These are phyloP conservation scores for Chunga burmeisteri DNA, from an alignment of 2,113 vertebrate species.

Conservation along the genomic window DNA sequence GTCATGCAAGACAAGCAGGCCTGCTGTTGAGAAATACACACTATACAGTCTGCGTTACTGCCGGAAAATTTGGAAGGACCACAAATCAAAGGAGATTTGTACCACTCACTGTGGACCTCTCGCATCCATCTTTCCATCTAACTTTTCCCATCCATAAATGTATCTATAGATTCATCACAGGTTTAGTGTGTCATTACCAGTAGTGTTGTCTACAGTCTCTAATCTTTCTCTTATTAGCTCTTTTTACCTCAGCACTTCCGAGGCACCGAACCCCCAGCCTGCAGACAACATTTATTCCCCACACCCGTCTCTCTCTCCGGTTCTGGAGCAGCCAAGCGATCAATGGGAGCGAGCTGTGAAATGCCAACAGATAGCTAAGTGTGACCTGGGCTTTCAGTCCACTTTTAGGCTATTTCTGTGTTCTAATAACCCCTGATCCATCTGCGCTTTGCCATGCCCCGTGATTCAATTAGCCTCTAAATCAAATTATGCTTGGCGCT, in stretches of 20 bases:
- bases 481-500: not conserved
- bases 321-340: not conserved
- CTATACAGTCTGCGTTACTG: accelerated
- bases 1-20: not conserved
- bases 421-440: not conserved
- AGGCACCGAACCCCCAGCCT: not conserved
- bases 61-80: not conserved
- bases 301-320: accelerated
- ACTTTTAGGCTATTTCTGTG: not conserved
- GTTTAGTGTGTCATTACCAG: not conserved
- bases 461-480: not conserved
- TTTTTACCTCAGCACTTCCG: not conserved
- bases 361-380: not conserved
- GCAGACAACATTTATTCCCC: not conserved
- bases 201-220: not conserved
- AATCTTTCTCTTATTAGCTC: not conserved
- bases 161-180: accelerated
- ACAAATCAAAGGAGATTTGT: too few relatives aligned
- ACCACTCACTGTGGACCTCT: not conserved
- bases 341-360: not conserved
- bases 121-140: not conserved
- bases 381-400: accelerated
- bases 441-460: not conserved
- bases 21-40: not conserved
- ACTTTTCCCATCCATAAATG: not conserved